Evolutionary conservation across 2,888 invertebrate species (phyloP).

Genomic region (Noctua janthina): DNA sequence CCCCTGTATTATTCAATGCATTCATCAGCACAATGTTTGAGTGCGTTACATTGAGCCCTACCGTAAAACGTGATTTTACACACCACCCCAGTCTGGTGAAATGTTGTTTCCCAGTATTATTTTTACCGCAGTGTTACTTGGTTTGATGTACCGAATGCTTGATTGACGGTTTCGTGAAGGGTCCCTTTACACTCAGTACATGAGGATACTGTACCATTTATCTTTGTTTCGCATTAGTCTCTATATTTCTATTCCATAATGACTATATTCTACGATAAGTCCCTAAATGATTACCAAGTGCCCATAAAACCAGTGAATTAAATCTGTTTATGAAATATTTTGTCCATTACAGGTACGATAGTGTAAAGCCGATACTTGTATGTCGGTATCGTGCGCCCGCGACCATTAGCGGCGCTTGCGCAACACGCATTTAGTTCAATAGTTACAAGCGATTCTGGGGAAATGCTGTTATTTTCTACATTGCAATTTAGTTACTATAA

Average conservation of each 20-base stretch:
- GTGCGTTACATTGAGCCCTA: no score
- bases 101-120: background rate
- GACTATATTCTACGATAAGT: conserved; percentile 11
- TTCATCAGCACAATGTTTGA: no score
- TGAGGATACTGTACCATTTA: background rate
- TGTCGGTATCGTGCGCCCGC: conserved; percentile 76
- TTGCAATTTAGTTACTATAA: conserved; percentile 49
- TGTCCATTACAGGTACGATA: conserved; percentile 72
- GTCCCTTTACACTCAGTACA: background rate
- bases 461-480: conserved; percentile 69
- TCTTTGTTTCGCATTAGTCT: background rate
- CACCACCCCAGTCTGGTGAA: no score
- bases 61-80: no score
- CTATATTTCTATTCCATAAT: background rate
- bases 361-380: conserved; percentile 68
- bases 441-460: conserved; percentile 72
- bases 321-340: conserved; percentile 75
- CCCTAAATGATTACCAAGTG: conserved; percentile 25
- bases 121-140: background rate
- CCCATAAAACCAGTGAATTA: conserved; percentile 63
- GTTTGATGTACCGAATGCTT: background rate
- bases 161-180: background rate
- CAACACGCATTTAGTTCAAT: conserved; percentile 75
- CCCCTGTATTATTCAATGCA: no score
- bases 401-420: conserved; percentile 75